Percentiles rank a stretch among this genome's conserved stretches.
phyloP scores from a whole-genome alignment of 2,797 vertebrate species.

The Gymnocypris eckloni region DNA sequence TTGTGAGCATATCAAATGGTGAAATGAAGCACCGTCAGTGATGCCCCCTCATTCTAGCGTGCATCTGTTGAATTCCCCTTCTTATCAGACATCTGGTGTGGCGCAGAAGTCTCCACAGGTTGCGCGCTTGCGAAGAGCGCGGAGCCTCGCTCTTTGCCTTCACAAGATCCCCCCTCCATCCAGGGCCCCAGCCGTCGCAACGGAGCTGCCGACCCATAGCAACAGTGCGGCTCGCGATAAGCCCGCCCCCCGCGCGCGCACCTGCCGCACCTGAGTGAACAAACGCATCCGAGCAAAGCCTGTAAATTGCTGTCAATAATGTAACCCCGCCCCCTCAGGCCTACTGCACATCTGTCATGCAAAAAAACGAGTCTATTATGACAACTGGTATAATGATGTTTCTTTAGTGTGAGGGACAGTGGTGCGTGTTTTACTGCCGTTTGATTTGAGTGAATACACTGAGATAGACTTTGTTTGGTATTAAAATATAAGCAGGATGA shows the following conservation, averaged over 20 bases:
- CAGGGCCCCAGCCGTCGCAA: conserved; percentile 37
- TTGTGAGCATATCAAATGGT: conserved; percentile 6
- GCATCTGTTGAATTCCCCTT: conserved; percentile 42
- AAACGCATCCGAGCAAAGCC: conserved; percentile 44
- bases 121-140: conserved; percentile 11
- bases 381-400: conserved; percentile 4
- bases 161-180: conserved; percentile 26
- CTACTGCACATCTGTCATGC: conserved; percentile 33
- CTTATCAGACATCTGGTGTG: conserved; percentile 37
- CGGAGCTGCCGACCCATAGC: conserved; percentile 58
- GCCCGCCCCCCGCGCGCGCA: conserved; percentile 31
- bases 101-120: conserved; percentile 49
- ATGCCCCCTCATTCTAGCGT: conserved; percentile 19
- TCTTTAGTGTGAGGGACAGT: conserved; percentile 14
- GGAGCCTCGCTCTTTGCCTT: neutral
- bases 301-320: conserved; percentile 42
- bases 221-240: conserved; percentile 53
- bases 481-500: conserved; percentile 23
- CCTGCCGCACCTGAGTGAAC: conserved; percentile 45
- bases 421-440: neutral
- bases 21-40: neutral
- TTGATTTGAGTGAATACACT: neutral
- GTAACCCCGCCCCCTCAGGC: conserved; percentile 37
- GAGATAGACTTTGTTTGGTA: conserved; percentile 1
- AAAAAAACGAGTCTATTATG: conserved; percentile 14